phyloP scores from a whole-genome alignment of 2,797 vertebrate species.

The Leptatherina wallacei region DNA sequence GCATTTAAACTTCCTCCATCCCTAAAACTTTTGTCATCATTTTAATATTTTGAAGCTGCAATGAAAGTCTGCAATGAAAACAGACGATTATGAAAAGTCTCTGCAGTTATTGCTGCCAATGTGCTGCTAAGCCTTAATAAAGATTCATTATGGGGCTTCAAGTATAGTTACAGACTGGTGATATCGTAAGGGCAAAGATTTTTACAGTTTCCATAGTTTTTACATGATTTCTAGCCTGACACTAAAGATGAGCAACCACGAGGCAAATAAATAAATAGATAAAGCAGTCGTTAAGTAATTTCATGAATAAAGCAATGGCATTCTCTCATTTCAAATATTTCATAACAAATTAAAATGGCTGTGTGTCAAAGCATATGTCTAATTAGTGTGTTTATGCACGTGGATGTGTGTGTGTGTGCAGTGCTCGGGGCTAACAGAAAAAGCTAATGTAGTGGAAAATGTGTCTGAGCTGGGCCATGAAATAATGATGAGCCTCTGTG shows the following conservation, averaged over 20 bases:
- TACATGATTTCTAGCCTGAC: conserved; percentile 23
- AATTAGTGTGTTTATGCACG: conserved; percentile 57
- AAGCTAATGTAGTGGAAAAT: conserved; percentile 80
- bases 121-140: neutral
- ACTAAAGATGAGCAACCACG: conserved; percentile 6
- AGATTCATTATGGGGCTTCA: neutral
- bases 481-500: conserved; percentile 78
- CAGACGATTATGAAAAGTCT: neutral
- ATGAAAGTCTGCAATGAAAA: no score
- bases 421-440: conserved; percentile 73
- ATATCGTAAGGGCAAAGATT: neutral
- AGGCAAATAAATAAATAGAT: conserved; percentile 9
- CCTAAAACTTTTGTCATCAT: neutral
- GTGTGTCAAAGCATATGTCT: conserved; percentile 74
- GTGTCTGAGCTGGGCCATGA: conserved; percentile 71
- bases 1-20: no score
- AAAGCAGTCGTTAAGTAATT: conserved; percentile 32
- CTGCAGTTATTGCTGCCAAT: conserved; percentile 2
- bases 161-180: neutral
- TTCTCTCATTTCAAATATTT: conserved; percentile 60
- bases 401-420: conserved; percentile 44
- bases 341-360: conserved; percentile 71
- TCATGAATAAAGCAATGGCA: conserved; percentile 45
- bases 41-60: neutral
- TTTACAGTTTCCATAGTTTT: neutral